Conservation (phyloP, 53 echinoderm and acorn worm genomes). For the Apostichopus leukothele region DNA sequence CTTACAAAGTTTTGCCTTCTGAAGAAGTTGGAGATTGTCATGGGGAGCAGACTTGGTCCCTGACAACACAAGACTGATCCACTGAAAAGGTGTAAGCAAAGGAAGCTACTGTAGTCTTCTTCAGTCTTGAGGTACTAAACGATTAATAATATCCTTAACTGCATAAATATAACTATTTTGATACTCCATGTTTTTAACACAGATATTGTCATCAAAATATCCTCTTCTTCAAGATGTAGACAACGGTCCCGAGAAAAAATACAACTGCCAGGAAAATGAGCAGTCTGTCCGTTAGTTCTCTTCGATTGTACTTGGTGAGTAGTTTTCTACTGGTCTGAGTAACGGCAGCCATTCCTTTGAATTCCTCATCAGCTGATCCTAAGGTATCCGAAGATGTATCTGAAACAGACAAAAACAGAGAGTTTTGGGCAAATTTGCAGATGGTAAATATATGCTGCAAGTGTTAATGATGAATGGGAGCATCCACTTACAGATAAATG, state of each 20-base stretch:
- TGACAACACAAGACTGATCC: too few species aligned
- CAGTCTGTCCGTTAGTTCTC: slow-evolving; percentile 92
- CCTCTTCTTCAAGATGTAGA: slow-evolving; percentile 95
- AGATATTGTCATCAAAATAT: slow-evolving; percentile 64
- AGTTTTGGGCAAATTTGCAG: neutral
- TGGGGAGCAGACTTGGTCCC: too few species aligned
- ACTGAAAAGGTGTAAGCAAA: too few species aligned
- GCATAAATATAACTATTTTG: too few species aligned
- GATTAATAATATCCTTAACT: too few species aligned
- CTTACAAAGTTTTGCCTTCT: too few species aligned
- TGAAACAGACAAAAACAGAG: slow-evolving; percentile 27
- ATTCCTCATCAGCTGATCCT: slow-evolving; percentile 86
- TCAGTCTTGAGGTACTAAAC: too few species aligned
- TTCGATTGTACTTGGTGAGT: slow-evolving; percentile 90
- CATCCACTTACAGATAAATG: too few species aligned
- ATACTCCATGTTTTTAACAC: too few species aligned
- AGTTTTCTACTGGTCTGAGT: slow-evolving; percentile 93
- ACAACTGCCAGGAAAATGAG: slow-evolving; percentile 95
- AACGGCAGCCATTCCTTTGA: slow-evolving; percentile 90
- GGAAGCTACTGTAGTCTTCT: too few species aligned
- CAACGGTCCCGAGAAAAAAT: slow-evolving; percentile 85
- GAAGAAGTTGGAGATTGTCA: too few species aligned
- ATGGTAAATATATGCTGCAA: neutral
- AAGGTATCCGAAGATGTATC: slow-evolving; percentile 80
- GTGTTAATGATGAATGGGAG: too few species aligned